A percentile compares a stretch with the other conserved stretches of the same genome.
Evolutionary conservation across 2,797 vertebrate species (phyloP).

Genomic region (Lemur catta): DNA sequence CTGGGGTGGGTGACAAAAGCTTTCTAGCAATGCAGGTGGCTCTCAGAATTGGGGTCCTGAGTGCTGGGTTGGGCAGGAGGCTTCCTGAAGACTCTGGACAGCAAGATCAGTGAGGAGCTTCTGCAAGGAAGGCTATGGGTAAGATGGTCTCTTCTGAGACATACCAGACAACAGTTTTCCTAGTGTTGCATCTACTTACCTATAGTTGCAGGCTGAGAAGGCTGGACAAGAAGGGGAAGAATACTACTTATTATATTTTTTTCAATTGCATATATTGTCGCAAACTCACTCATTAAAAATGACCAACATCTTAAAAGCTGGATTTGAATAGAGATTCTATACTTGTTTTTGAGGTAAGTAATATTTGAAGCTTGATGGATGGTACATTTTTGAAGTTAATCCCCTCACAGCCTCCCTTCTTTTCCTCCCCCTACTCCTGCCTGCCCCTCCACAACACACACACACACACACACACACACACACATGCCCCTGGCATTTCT

Average conservation of each 20-base stretch:
- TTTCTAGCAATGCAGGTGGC: background rate
- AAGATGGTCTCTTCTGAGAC: background rate
- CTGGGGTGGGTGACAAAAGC: background rate
- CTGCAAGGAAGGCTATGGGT: background rate
- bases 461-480: background rate
- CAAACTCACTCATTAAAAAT: background rate
- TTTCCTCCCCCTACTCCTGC: too few relatives aligned
- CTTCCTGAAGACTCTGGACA: background rate
- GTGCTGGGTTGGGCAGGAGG: background rate
- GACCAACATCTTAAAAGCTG: background rate
- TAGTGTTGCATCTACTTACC: background rate
- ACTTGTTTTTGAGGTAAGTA: conserved; percentile 25
- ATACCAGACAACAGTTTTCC: background rate
- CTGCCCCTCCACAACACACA: background rate
- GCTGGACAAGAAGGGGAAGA: background rate
- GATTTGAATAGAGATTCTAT: background rate
- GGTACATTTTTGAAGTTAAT: background rate
- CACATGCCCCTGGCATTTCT: background rate
- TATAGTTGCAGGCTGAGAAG: background rate
- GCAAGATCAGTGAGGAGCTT: background rate
- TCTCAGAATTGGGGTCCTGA: background rate
- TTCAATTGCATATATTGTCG: background rate
- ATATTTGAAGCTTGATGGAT: background rate
- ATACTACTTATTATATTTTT: background rate
- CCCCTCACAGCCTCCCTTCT: background rate